Evolutionary conservation across 1,140 invertebrate species (phyloP), one percentile per base, ranked within the genome.

Genomic region (Pogonognathellus flavescens): DNA sequence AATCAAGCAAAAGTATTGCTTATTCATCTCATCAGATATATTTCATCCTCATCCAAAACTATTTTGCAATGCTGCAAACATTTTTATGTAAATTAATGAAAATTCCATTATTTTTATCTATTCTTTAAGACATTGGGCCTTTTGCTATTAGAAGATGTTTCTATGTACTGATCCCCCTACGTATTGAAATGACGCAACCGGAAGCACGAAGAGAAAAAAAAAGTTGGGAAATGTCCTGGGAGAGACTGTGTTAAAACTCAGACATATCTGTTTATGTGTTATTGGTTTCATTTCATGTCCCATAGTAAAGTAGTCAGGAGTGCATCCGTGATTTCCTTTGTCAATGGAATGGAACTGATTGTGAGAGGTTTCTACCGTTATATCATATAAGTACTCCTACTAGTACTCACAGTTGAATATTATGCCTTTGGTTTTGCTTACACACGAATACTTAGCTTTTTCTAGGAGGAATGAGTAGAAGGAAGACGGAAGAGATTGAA

Each of bases 301-400:
- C 11, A 49, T 18, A 76, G 70, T 76, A 76, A 76, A 76, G 31
- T 76, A 49, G 70, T 76, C 22, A 76, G 18, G 70, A 76, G 70
- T 76, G 70, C 70, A 76, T 76, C 70, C 70, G 70, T 16, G 70
- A 76, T 76, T 76, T 76, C 13, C 41, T 16, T 50, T 13, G 31
- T 76, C 70, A 76, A 76, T 76, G 70, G 70, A 76, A 49, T 76
- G 70, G 70, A 76, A 76, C 70, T 76, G 70, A 76, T 76, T 76
- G 41, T 50, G 70, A 31, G 16, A 18, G 70, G 41, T 16, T 50
- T 76, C 53, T 41, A 57, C 11, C 3, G 53, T 9, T 57, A 13
- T 57, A 57, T 57, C n/a, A 41, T 41, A 41, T 41, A n/a, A n/a
- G n/a, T n/a, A 41, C 22, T 25, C 62, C 14, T 66, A 66, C 22